Conservation (phyloP, 2,113 vertebrate genomes). For the Kobus ellipsiprymnus region DNA sequence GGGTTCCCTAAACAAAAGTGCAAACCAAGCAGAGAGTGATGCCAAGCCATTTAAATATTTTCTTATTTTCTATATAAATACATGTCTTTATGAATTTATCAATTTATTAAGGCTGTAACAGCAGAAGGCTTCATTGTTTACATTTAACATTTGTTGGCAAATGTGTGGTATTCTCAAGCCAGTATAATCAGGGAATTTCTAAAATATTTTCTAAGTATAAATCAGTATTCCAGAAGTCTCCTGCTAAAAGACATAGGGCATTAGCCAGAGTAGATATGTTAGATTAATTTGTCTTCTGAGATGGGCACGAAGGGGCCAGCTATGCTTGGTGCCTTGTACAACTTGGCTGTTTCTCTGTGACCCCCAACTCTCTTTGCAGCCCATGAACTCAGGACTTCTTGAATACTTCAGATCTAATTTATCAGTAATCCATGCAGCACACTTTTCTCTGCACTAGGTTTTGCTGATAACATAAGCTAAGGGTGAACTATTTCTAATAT, state of each 20-base stretch:
- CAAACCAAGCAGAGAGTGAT: not conserved
- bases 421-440: not conserved
- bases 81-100: not conserved
- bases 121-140: not conserved
- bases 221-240: not conserved
- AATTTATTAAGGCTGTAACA: not conserved
- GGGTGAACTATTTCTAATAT: not conserved
- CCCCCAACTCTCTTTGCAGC: not conserved
- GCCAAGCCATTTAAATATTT: not conserved
- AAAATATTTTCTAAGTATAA: not conserved
- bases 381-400: not conserved
- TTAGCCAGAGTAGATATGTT: not conserved
- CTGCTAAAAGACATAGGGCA: not conserved
- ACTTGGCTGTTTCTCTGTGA: not conserved
- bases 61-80: not conserved
- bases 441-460: not conserved
- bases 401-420: not conserved
- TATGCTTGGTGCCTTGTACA: not conserved
- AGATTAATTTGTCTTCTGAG: not conserved
- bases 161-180: not conserved
- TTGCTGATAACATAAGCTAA: not conserved
- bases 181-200: not conserved
- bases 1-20: not conserved
- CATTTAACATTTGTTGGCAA: not conserved
- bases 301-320: accelerated